Evolutionary conservation across 2,888 invertebrate species (phyloP), one percentile per base, ranked within the genome.

Genomic region (Temnothorax unifasciatus): DNA sequence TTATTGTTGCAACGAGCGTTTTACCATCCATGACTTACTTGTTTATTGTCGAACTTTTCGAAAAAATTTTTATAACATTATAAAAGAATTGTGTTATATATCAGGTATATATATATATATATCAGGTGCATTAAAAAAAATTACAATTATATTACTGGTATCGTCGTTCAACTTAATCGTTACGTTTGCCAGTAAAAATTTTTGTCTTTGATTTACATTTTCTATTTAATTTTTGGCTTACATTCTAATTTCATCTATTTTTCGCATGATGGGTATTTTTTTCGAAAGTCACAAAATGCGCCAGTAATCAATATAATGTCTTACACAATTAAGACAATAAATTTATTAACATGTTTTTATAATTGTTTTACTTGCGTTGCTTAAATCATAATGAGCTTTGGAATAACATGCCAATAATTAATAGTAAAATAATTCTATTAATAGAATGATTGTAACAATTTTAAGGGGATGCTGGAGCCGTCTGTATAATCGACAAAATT

Each of bases 371-470:
- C 6, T 63, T 0, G n/a, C 21, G n/a, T 38, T 63, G n/a, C 63
- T 41, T 38, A 63, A 63, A 21, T 38, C 13, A 41, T 41, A 63
- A 63, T 38, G 13, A 63, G 1, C 13, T 63, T 63, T 41, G n/a
- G 11, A 38, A 38, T 63, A 41, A 4, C 38, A 41, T 3, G 41
- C 6, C 15, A 21, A 13, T 21, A 41, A 63, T 63, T n/a, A 25
- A 38, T 38, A 44, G 15, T 21, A 64, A 64, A 64, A 41, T 64
- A 15, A 64, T 64, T 21, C 2, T 64, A 44, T 3, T 21, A 64
- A 64, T 44, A 41, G 15, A 66, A 44, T 25, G 4, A 1, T 66
- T 66, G 15, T 50, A 54, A 81, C 34, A 73, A 38, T 68, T 81
- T n/a, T 34, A n/a, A n/a, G n/a, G n/a, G n/a, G n/a, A n/a, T n/a